Conservation (phyloP, 2,888 invertebrate genomes). For the Dryadula phaetusa region DNA sequence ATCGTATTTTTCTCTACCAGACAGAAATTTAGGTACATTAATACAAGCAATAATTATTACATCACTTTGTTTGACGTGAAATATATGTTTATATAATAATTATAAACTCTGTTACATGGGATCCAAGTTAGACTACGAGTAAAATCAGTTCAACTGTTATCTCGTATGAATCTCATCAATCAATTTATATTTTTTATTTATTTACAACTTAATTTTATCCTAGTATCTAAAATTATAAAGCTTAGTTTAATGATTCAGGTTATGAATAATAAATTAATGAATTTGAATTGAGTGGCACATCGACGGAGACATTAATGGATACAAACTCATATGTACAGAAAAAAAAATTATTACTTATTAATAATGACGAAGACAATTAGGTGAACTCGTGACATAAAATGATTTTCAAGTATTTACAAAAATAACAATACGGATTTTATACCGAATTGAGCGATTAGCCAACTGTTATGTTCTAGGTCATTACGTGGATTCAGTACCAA, state of each 20-base stretch:
- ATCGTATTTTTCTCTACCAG: not conserved
- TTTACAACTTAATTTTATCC: conserved; percentile 76
- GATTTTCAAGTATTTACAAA: conserved; percentile 69
- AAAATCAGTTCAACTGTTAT: conserved; percentile 19
- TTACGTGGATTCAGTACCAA: conserved; percentile 65
- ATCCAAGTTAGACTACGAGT: conserved; percentile 13
- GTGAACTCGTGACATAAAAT: conserved; percentile 53
- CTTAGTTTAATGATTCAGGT: conserved; percentile 72
- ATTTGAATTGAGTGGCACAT: conserved; percentile 76
- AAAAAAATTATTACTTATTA: conserved; percentile 29
- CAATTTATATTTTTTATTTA: conserved; percentile 60
- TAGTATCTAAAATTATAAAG: conserved; percentile 73
- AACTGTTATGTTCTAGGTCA: conserved; percentile 68
- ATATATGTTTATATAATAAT: not conserved
- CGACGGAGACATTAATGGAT: conserved; percentile 46
- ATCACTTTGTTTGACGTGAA: not conserved
- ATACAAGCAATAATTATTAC: not conserved
- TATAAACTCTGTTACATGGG: conserved; percentile 17
- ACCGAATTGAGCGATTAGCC: conserved; percentile 63
- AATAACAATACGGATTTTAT: conserved; percentile 52
- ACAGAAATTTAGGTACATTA: conserved; percentile 7
- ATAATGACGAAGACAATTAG: conserved; percentile 53
- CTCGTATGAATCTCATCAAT: conserved; percentile 45
- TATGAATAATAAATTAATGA: conserved; percentile 83
- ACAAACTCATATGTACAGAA: conserved; percentile 48